Evolutionary conservation across 1,140 invertebrate species (phyloP).

Genomic region (Drosophila parvula): DNA sequence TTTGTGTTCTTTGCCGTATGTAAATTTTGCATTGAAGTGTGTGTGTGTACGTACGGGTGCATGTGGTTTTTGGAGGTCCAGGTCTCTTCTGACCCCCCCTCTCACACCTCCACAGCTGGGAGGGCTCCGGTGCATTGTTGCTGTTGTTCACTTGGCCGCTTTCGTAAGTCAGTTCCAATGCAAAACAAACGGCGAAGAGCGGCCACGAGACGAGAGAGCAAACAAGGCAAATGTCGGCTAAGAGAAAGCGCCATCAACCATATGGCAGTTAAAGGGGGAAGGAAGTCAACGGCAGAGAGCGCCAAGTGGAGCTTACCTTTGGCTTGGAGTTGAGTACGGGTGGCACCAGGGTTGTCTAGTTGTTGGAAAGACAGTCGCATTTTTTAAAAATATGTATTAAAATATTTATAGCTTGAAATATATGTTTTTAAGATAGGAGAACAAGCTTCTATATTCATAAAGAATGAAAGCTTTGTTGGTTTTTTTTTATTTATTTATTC

Average conservation of each 20-base stretch:
- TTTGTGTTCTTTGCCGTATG: slow-evolving; percentile 54
- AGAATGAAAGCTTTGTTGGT: too few species aligned
- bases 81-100: slow-evolving; percentile 17
- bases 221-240: slow-evolving; percentile 40
- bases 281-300: slow-evolving; percentile 17
- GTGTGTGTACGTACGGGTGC: slow-evolving; percentile 26
- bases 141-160: slow-evolving; percentile 67
- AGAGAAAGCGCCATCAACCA: slow-evolving; percentile 44
- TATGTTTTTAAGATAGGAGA: too few species aligned
- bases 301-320: slow-evolving; percentile 24
- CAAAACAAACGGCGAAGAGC: slow-evolving; percentile 51
- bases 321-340: slow-evolving; percentile 13
- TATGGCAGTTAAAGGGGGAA: slow-evolving; percentile 24
- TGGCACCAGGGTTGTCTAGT: slow-evolving; percentile 20
- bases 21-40: slow-evolving; percentile 73
- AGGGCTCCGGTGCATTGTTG: slow-evolving; percentile 41
- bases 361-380: too few species aligned
- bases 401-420: too few species aligned
- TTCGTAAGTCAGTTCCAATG: slow-evolving; percentile 69
- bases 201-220: not conserved
- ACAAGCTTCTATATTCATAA: too few species aligned
- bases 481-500: not conserved
- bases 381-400: too few species aligned
- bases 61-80: slow-evolving; percentile 65
- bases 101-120: not conserved